phyloP scores from a whole-genome alignment of 2,888 invertebrate species.

The Tipula vernalis region DNA sequence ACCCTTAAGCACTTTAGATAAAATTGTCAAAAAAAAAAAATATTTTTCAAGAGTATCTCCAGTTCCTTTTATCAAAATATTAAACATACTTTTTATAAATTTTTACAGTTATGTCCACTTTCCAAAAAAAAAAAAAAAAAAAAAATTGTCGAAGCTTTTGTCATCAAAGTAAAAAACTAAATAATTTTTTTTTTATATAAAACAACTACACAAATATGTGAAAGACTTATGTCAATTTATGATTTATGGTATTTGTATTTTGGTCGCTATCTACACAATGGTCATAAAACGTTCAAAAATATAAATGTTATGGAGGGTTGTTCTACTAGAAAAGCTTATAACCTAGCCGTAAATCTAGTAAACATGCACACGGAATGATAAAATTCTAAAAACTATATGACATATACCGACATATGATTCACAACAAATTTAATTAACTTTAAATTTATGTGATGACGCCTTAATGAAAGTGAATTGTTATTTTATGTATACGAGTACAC shows the following conservation, averaged over 20 bases:
- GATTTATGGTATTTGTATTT: background rate
- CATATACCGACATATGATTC: background rate
- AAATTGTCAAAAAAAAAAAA: background rate
- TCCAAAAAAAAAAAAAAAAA: no score
- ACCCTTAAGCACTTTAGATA: background rate
- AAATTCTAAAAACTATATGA: background rate
- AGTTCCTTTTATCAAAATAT: background rate
- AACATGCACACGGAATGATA: background rate
- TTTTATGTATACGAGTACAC: background rate
- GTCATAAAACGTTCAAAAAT: background rate
- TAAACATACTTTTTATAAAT: background rate
- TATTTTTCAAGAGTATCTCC: background rate
- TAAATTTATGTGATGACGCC: background rate
- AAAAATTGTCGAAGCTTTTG: background rate
- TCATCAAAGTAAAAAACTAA: background rate
- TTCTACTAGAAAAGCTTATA: no score
- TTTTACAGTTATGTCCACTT: background rate
- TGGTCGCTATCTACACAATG: background rate
- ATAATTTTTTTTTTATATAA: background rate
- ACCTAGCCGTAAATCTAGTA: no score
- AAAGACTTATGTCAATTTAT: background rate
- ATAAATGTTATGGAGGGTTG: background rate
- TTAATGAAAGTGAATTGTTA: background rate
- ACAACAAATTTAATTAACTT: background rate
- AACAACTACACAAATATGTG: background rate